A percentile compares a stretch with the other conserved stretches of the same genome.
Evolutionary conservation across 2,113 vertebrate genomes (phyloP).

Genomic region (Nettapus auritus): DNA sequence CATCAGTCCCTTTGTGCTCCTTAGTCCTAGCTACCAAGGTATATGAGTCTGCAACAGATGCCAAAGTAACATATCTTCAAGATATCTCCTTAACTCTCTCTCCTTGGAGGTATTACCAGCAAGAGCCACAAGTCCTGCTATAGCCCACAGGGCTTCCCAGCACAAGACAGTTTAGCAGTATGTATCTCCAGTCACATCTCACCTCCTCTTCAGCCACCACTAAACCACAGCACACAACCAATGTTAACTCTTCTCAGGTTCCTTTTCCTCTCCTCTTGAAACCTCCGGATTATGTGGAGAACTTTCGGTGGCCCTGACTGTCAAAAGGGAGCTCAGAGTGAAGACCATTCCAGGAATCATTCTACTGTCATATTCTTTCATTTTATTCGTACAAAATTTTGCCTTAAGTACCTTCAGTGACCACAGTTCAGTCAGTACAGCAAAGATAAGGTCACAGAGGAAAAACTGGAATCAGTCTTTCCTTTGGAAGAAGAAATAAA

Average conservation of each 20-base stretch:
- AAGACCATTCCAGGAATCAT: background rate
- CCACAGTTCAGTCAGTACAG: background rate
- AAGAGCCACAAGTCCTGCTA: accelerated
- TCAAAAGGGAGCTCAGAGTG: background rate
- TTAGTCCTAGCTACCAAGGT: background rate
- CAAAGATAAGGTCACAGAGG: background rate
- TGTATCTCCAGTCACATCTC: too few species aligned
- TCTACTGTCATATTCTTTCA: background rate
- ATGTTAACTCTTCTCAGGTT: background rate
- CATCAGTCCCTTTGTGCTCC: background rate
- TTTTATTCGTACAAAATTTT: background rate
- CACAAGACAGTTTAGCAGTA: background rate
- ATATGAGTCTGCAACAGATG: background rate
- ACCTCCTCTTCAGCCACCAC: background rate
- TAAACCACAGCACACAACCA: background rate
- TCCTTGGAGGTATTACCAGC: background rate
- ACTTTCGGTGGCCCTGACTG: background rate
- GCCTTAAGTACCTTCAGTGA: background rate
- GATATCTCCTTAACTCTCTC: background rate
- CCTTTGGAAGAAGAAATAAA: background rate
- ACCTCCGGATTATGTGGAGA: background rate
- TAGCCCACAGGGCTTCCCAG: background rate
- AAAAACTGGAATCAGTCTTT: background rate
- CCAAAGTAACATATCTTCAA: background rate
- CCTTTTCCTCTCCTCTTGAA: background rate